Conservation (phyloP, 1,140 invertebrate genomes). For the Halictus rubicundus region DNA sequence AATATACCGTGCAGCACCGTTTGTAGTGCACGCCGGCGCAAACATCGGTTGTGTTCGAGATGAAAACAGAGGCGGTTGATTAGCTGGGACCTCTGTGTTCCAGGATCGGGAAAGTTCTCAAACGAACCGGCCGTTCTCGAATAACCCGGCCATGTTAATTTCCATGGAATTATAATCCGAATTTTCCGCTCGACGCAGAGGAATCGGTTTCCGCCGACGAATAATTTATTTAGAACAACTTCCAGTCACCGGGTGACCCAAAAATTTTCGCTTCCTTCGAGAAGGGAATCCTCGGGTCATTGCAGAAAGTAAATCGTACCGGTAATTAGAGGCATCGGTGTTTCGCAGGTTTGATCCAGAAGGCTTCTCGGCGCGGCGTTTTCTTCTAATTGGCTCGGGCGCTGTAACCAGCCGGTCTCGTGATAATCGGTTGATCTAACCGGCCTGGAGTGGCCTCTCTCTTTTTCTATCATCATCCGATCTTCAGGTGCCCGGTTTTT, state of each 20-base stretch:
- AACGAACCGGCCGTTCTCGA: neutral
- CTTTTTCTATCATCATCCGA: conserved; percentile 56
- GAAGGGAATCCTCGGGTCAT: no score
- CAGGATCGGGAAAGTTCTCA: neutral
- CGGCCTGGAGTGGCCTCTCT: conserved; percentile 43
- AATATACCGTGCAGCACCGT: conserved; percentile 9
- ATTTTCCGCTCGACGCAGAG: neutral
- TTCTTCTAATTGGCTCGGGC: conserved; percentile 43
- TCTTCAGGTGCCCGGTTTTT: conserved; percentile 13
- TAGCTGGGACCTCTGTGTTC: conserved; percentile 20
- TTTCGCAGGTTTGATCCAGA: no score
- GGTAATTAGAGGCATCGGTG: no score
- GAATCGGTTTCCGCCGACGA: no score
- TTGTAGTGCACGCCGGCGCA: conserved; percentile 3
- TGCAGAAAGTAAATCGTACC: no score
- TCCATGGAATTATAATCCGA: no score
- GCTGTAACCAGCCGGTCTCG: conserved; percentile 33
- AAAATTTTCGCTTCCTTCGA: no score
- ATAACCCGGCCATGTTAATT: neutral
- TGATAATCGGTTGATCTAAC: conserved; percentile 64
- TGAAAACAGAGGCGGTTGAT: conserved; percentile 34
- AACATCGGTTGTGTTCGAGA: conserved; percentile 25
- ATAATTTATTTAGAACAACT: no score
- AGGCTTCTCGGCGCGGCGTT: no score
- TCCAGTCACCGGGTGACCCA: no score